Evolutionary conservation across 2,113 vertebrate species (phyloP).

Genomic region (Sceloporus tristichus): DNA sequence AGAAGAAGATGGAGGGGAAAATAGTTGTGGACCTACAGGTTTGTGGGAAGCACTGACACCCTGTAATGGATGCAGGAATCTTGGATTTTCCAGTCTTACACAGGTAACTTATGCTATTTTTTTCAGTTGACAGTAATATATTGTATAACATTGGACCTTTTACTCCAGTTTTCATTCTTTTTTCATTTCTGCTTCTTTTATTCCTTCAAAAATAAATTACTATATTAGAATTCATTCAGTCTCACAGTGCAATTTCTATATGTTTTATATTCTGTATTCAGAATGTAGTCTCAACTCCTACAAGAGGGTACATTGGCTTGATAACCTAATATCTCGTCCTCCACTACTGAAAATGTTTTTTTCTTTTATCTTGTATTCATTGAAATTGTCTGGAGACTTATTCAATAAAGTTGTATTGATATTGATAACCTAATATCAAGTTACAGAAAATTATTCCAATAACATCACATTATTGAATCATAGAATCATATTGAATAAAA

Average conservation of each 20-base stretch:
- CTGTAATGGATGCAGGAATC: constrained; percentile 94
- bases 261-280: background rate
- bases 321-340: no score
- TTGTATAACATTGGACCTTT: constrained; percentile 4
- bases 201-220: background rate
- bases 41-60: constrained; percentile 95
- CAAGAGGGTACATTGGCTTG: no score
- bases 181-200: background rate
- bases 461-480: no score
- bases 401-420: no score
- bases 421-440: no score
- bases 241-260: background rate
- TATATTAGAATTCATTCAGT: background rate
- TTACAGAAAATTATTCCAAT: no score
- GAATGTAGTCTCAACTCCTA: background rate
- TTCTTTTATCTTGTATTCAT: no score
- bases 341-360: no score
- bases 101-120: constrained; percentile 80
- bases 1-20: constrained; percentile 88
- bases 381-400: no score
- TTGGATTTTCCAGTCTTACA: constrained; percentile 89
- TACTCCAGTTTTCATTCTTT: background rate
- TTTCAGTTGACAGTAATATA: constrained; percentile 27
- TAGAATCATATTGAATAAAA: background rate
- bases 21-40: constrained; percentile 90